Evolutionary conservation across 2,888 invertebrate species (phyloP), one percentile per base, ranked within the genome.

Genomic region (Cryptus armator): DNA sequence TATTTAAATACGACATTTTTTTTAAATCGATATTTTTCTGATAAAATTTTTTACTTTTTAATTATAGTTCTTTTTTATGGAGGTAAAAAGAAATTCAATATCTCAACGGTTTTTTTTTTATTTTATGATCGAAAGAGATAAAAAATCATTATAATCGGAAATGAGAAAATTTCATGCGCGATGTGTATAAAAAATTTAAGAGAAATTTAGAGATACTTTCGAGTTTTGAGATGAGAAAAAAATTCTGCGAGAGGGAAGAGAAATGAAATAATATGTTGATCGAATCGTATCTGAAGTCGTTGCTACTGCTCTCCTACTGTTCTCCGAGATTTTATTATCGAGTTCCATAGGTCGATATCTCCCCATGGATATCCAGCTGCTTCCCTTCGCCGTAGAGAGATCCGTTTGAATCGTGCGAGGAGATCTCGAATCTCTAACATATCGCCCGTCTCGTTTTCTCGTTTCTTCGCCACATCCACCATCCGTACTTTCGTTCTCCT

Each of bases 371-470:
- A 74, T 74, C 74, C 56, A 53, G 53, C 37, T 37, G 53, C 37
- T 14, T 53, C 19, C 32, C 37, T n/a, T 56, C 59, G 14, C 32
- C 46, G 32, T n/a, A 46, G 56, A 37, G 59, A 59, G 43, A 68
- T 77, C 46, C 56, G 44, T n/a, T 56, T 43, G 70, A 79, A 79
- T 79, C 78, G 70, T 79, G 70, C 78, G 70, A 79, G 59, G 5
- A 79, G 46, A 79, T 79, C 70, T 70, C 62, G 78, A 79, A 79
- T 79, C 78, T 71, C 70, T 62, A 48, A 70, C 70, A 72, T 77
- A 85, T 87, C 81, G 56, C 64, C 14, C 59, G 80, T 74, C 80
- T 81, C 74, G 67, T 74, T 62, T 29, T 66, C 67, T 74, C 62
- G 44, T 48, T 51, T 46, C 70, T 64, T 79, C 44, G 46, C 56